These are phyloP conservation scores for Cydia pomonella DNA, from an alignment of 1,140 invertebrate genomes.

Conservation along the genomic window DNA sequence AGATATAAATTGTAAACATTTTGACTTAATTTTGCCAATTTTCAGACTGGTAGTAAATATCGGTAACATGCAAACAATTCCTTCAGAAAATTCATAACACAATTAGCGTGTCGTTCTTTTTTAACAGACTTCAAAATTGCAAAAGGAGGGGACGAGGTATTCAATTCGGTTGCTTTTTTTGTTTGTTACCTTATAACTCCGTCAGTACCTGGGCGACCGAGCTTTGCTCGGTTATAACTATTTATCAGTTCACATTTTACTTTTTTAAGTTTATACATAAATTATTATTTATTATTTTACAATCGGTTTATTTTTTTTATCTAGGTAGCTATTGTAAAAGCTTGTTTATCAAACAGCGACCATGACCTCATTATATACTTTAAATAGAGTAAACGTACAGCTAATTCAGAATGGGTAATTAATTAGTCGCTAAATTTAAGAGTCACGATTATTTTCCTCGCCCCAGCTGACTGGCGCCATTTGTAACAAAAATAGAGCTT, in stretches of 20 bases:
- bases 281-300: no score
- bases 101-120: neutral
- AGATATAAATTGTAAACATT: neutral
- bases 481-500: neutral
- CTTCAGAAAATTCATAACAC: neutral
- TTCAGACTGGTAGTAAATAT: neutral
- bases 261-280: no score
- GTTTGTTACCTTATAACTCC: no score
- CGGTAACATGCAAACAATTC: neutral
- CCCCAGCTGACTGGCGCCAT: neutral
- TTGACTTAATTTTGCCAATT: neutral
- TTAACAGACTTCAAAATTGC: no score
- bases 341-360: constrained; percentile 1
- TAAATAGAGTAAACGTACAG: neutral
- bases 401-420: constrained; percentile 14
- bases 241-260: no score
- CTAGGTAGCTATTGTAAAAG: neutral
- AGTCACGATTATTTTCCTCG: constrained; percentile 9
- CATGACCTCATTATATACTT: constrained; percentile 2
- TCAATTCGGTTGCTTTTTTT: no score
- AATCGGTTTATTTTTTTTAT: no score
- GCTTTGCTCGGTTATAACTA: no score
- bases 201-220: no score
- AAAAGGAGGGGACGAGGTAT: no score
- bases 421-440: neutral